Evolutionary conservation across 2,797 vertebrate species (phyloP).

Genomic region (Parotocinclus haroldoi): DNA sequence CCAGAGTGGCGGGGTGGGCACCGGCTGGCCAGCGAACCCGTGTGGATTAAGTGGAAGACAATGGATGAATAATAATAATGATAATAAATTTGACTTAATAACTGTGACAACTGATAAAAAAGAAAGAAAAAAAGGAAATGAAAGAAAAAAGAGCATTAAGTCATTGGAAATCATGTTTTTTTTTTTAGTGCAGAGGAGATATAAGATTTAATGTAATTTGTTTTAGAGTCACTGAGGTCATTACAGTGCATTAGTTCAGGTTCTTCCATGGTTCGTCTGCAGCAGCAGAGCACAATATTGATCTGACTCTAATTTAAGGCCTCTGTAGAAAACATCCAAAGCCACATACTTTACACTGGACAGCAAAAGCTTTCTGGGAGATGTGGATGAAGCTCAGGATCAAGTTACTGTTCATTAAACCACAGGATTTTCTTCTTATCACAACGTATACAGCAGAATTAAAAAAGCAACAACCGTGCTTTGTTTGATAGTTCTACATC

Average conservation of each 20-base stretch:
- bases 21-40: too few relatives aligned
- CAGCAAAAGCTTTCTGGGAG: neutral
- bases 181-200: neutral
- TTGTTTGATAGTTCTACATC: neutral
- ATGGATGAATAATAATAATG: too few relatives aligned
- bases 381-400: neutral
- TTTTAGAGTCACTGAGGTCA: neutral
- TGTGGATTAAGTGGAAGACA: too few relatives aligned
- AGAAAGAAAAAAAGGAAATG: too few relatives aligned
- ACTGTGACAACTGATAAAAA: too few relatives aligned
- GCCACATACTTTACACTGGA: constrained; percentile 18
- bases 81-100: too few relatives aligned
- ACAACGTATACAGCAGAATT: neutral
- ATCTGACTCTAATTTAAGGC: constrained; percentile 28
- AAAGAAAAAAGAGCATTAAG: too few relatives aligned
- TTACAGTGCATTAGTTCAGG: constrained; percentile 16
- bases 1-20: too few relatives aligned
- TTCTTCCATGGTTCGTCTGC: constrained; percentile 19
- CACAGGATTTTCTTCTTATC: neutral
- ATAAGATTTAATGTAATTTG: neutral
- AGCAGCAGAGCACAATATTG: constrained; percentile 34
- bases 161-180: too few relatives aligned
- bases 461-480: neutral
- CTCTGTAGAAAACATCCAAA: constrained; percentile 12
- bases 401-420: neutral